Percentiles rank a stretch among this genome's conserved stretches.
Evolutionary conservation across 2,113 vertebrate species (phyloP).

Genomic region (Antechinus flavipes): DNA sequence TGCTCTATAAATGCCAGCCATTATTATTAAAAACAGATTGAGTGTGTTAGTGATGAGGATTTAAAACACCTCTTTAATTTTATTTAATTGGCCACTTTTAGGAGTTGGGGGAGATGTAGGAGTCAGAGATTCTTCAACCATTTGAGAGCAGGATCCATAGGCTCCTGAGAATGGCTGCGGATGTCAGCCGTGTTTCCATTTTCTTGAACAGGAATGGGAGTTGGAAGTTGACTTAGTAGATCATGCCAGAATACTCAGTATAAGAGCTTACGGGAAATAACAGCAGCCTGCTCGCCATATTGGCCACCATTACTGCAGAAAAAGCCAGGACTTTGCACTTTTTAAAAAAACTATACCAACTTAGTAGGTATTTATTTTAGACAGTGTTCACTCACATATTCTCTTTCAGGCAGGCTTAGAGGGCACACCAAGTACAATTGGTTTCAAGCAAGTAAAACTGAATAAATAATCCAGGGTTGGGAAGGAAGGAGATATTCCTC

Average conservation of each 20-base stretch:
- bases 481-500: neutral
- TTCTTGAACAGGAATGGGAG: slow-evolving; percentile 93
- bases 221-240: slow-evolving; percentile 82
- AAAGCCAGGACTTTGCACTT: accelerated
- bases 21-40: neutral
- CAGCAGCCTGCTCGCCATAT: slow-evolving; percentile 44
- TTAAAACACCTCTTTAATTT: neutral
- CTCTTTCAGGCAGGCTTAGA: neutral
- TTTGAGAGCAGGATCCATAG: slow-evolving; percentile 85
- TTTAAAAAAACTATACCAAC: neutral
- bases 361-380: neutral
- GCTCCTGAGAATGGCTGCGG: slow-evolving; percentile 88
- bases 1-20: neutral
- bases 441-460: slow-evolving; percentile 16
- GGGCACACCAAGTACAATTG: neutral
- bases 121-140: slow-evolving; percentile 90
- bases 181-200: slow-evolving; percentile 90
- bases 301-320: neutral
- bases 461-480: neutral
- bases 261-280: slow-evolving; percentile 87
- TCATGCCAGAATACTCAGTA: slow-evolving; percentile 85
- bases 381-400: neutral
- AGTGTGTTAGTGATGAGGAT: neutral
- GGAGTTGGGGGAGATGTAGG: accelerated
- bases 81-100: neutral